Percentiles rank a stretch among this genome's conserved stretches.
Evolutionary conservation across 2,113 vertebrate genomes (phyloP).

Genomic region (Centropus unirufus): DNA sequence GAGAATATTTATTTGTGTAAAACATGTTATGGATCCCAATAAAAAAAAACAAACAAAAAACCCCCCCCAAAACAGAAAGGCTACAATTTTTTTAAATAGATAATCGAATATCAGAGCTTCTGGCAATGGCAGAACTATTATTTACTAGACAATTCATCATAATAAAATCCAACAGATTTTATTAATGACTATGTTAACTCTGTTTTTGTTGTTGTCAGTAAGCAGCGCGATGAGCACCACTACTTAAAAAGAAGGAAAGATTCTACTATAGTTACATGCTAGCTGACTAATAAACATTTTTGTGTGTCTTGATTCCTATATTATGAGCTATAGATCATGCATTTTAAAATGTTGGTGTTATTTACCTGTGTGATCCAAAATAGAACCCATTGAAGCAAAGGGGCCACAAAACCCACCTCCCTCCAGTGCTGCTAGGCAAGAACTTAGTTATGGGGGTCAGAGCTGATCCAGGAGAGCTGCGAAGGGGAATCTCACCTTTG

Average conservation of each 20-base stretch:
- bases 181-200: background rate
- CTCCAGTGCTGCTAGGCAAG: background rate
- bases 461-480: background rate
- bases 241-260: background rate
- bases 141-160: background rate
- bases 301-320: background rate
- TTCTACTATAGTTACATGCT: rapidly evolving
- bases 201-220: background rate
- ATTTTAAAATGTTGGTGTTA: background rate
- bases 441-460: background rate
- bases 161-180: background rate
- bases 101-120: background rate
- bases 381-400: background rate
- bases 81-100: background rate
- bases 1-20: constrained; percentile 7
- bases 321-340: background rate
- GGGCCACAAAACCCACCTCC: background rate
- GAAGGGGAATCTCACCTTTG: background rate
- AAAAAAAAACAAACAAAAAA: background rate
- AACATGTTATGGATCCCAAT: background rate
- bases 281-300: background rate
- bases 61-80: background rate
- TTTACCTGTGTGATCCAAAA: background rate
- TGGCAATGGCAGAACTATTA: background rate
- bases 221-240: background rate